A percentile compares a stretch with the other conserved stretches of the same genome.
These are phyloP conservation scores for Cosmia trapezina DNA, from an alignment of 2,888 invertebrate genomes.

Conservation along the genomic window DNA sequence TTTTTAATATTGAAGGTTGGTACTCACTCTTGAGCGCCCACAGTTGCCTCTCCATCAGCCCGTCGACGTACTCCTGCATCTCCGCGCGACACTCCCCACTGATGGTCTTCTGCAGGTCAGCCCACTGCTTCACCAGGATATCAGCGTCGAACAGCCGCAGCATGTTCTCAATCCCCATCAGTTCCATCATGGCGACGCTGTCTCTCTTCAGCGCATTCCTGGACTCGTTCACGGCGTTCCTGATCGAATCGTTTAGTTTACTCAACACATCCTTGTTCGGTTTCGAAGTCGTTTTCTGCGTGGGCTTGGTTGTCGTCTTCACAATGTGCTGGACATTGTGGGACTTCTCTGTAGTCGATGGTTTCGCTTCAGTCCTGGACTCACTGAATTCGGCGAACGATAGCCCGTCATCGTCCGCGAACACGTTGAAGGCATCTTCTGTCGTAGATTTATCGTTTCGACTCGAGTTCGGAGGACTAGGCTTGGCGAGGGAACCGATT, in stretches of 20 bases:
- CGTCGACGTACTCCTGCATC: constrained; percentile 91
- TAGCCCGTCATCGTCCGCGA: constrained; percentile 85
- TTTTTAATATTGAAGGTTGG: constrained; percentile 13
- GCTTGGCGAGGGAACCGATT: constrained; percentile 78
- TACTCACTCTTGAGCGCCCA: constrained; percentile 94
- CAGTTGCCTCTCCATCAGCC: constrained; percentile 89
- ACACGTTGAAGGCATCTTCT: constrained; percentile 81
- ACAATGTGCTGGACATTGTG: constrained; percentile 88
- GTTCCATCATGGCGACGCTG: constrained; percentile 63
- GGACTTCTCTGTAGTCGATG: constrained; percentile 82
- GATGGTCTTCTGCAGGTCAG: constrained; percentile 84
- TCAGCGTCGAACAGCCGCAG: constrained; percentile 90
- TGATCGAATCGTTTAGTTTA: constrained; percentile 80
- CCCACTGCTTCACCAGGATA: constrained; percentile 90
- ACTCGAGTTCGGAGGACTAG: constrained; percentile 66
- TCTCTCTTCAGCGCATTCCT: constrained; percentile 73
- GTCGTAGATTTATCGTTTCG: constrained; percentile 73
- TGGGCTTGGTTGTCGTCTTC: constrained; percentile 78
- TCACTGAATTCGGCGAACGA: constrained; percentile 83
- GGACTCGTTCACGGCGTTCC: constrained; percentile 83
- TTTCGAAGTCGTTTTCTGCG: constrained; percentile 77
- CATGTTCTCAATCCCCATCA: constrained; percentile 87
- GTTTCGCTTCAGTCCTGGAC: constrained; percentile 72
- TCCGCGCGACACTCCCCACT: constrained; percentile 89
- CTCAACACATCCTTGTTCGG: constrained; percentile 78